Base-by-base conservation (phyloP, 1,140 invertebrate species). In the Drosophila truncata region DNA sequence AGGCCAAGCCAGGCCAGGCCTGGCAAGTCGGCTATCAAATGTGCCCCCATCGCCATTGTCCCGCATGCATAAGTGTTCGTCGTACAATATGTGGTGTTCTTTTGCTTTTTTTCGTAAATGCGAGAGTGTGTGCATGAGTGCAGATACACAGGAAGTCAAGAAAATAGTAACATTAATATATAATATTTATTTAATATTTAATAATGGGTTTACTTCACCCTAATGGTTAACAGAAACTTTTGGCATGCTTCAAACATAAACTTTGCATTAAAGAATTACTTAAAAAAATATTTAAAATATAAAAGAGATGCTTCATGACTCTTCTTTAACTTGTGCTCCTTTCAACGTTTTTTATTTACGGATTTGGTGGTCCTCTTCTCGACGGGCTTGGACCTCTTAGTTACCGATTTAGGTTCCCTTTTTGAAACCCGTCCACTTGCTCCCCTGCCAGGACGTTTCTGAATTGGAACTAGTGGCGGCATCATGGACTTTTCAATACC, bases 31-130 rank as follows among this genome's bases (percentile, higher is more conserved):
- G 65, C 65, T 72, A 72, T 59, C 69, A 72, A 72, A 72, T 72
- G 69, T 59, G 52, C 52, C 69, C 62, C 67, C 67, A 59, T 71
- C 66, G 67, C 69, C 69, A 72, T 72, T 72, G 69, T 72, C 35
- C 69, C 69, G 52, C 42, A 71, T 72, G 66, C 67, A 72, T 71
- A 50, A 44, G 62, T 54, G 62, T 63, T 27, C 27, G 61, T 63
- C 27, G 62, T 18, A 70, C 65, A 42, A 27, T 69, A 27, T 41
- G 46, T 66, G 54, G 47, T 11, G 47, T 52, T 62, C 52, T 54
- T 54, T 54, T n/a, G 39, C 50, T 49, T 63, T 58, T 42, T 61
- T 62, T 41, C 20, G 16, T 61, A 39, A 16, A 33, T 33, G 42
- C 57, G 31, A 62, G 31, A 42, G 63, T 66, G 61, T 66, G 61